Conservation (phyloP, 2,797 vertebrate species). For the Tadarida brasiliensis region DNA sequence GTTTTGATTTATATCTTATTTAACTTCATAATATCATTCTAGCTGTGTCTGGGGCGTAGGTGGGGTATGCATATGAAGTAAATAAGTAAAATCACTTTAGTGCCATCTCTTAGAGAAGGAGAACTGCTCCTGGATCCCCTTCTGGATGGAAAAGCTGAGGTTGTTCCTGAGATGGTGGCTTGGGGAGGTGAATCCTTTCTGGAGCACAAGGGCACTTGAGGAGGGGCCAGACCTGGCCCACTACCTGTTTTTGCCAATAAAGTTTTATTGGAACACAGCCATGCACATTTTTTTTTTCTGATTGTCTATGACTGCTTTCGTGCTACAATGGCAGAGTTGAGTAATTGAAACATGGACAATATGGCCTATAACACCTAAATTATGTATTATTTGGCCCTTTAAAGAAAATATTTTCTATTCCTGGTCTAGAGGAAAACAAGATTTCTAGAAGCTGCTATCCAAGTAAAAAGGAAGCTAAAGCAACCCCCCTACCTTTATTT, state of each 20-base stretch:
- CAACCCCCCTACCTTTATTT: not conserved
- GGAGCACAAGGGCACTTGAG: not conserved
- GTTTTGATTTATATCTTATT: slow-evolving; percentile 80
- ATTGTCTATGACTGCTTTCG: not conserved
- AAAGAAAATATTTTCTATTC: not conserved
- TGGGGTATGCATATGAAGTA: slow-evolving; percentile 36
- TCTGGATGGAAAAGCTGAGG: not conserved
- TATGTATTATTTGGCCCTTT: not conserved
- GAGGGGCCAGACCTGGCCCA: not conserved
- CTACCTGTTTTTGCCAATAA: not conserved
- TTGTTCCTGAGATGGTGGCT: not conserved
- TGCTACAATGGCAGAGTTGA: not conserved
- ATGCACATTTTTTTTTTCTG: not conserved
- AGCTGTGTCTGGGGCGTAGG: slow-evolving; percentile 53
- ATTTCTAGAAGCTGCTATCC: not conserved
- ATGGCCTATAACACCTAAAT: not conserved
- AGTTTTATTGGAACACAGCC: not conserved
- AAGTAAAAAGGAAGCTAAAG: not conserved
- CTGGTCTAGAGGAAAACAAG: not conserved
- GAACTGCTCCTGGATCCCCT: not conserved
- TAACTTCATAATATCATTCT: slow-evolving; percentile 76
- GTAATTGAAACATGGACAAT: not conserved
- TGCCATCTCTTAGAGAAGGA: slow-evolving; percentile 4
- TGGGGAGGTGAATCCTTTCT: not conserved
- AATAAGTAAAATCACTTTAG: slow-evolving; percentile 37